phyloP scores from a whole-genome alignment of 2,888 invertebrate species.

The Philereme transversata region DNA sequence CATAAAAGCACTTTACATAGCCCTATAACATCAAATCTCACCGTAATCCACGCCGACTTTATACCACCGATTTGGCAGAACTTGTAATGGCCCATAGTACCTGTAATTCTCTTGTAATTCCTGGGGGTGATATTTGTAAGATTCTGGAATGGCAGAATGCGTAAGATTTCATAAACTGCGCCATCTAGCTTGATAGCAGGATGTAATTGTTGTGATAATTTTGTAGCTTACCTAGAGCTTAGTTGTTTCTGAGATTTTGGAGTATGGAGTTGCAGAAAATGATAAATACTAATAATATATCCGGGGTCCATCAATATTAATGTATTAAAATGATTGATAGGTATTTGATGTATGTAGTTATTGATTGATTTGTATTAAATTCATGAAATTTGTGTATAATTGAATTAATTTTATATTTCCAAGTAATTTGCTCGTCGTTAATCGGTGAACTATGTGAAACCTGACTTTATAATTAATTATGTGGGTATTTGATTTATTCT shows the following conservation, averaged over 20 bases:
- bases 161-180: conserved; percentile 45
- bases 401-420: too few relatives aligned
- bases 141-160: conserved; percentile 41
- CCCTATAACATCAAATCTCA: conserved; percentile 45
- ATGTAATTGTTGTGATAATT: conserved; percentile 32
- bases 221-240: conserved; percentile 6
- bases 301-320: too few relatives aligned
- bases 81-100: conserved; percentile 44
- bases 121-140: conserved; percentile 56
- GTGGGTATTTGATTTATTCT: too few relatives aligned
- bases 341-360: too few relatives aligned
- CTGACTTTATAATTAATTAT: too few relatives aligned
- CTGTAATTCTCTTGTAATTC: conserved; percentile 60
- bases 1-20: conserved; percentile 25
- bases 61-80: conserved; percentile 39
- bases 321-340: too few relatives aligned
- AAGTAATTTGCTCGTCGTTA: too few relatives aligned
- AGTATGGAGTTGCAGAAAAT: too few relatives aligned
- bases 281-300: too few relatives aligned
- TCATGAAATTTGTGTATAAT: too few relatives aligned
- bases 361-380: too few relatives aligned
- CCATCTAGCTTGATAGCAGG: conserved; percentile 39
- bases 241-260: background rate
- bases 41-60: conserved; percentile 39
- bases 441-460: too few relatives aligned